Evolutionary conservation across 2,888 invertebrate species (phyloP).

Genomic region (Pammene aurita): DNA sequence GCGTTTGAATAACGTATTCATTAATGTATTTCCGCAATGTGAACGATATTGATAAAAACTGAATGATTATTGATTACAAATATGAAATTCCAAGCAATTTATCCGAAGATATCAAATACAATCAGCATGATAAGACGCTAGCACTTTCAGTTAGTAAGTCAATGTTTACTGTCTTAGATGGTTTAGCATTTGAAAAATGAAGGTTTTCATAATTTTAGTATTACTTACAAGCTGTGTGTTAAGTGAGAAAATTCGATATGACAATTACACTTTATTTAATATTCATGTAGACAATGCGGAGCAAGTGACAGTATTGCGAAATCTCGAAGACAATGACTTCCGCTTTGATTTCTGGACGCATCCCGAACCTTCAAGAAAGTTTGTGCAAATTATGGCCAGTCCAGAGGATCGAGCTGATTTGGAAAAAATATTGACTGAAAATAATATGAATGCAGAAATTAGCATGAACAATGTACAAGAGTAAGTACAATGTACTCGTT

Average conservation of each 20-base stretch:
- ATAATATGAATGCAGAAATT: slow-evolving; percentile 69
- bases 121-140: not conserved
- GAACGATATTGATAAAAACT: not conserved
- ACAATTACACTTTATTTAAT: slow-evolving; percentile 80
- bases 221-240: slow-evolving; percentile 32
- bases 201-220: not conserved
- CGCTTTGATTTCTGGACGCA: slow-evolving; percentile 77
- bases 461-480: slow-evolving; percentile 76
- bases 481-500: slow-evolving; percentile 59
- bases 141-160: not conserved
- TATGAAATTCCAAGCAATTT: not conserved
- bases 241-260: slow-evolving; percentile 62
- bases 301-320: slow-evolving; percentile 76
- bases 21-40: not conserved
- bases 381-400: slow-evolving; percentile 71
- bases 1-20: not conserved
- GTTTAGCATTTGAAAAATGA: slow-evolving; percentile 13
- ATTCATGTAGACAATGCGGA: slow-evolving; percentile 74
- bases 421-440: slow-evolving; percentile 59
- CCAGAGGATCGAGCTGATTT: slow-evolving; percentile 65
- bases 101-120: not conserved
- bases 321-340: slow-evolving; percentile 67
- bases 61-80: not conserved
- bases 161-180: not conserved
- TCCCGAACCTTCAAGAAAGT: slow-evolving; percentile 59